phyloP scores from a whole-genome alignment of 2,888 invertebrate genomes.

The Caenorhabditis wallacei region DNA sequence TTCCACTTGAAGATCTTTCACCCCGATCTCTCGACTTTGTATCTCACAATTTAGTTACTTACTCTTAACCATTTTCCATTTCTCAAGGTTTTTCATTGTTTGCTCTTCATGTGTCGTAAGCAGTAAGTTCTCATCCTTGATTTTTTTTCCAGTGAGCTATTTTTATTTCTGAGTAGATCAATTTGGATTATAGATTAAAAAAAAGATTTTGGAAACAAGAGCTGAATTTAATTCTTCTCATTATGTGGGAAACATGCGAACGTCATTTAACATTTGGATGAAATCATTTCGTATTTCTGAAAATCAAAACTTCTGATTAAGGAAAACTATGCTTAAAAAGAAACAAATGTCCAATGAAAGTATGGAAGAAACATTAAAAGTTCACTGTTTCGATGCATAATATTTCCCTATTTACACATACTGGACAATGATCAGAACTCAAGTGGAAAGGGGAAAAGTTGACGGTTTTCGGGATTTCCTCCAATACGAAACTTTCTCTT shows the following conservation, averaged over 20 bases:
- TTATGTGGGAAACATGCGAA: too few species aligned
- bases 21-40: slow-evolving; percentile 52
- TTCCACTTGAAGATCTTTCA: slow-evolving; percentile 55
- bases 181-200: too few species aligned
- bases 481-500: slow-evolving; percentile 36
- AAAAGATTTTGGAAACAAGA: too few species aligned
- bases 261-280: too few species aligned
- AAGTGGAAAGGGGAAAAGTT: slow-evolving; percentile 45
- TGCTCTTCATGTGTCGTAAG: slow-evolving; percentile 52
- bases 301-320: too few species aligned
- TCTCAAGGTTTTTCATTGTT: slow-evolving; percentile 21
- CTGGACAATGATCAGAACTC: slow-evolving; percentile 61
- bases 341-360: too few species aligned
- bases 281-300: too few species aligned
- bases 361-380: too few species aligned
- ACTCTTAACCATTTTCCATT: neutral
- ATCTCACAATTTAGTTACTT: slow-evolving; percentile 33
- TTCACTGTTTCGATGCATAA: neutral
- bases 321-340: too few species aligned
- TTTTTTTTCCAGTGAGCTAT: slow-evolving; percentile 13
- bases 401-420: slow-evolving; percentile 43
- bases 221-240: too few species aligned
- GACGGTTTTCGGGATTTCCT: slow-evolving; percentile 23
- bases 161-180: too few species aligned
- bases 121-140: slow-evolving; percentile 14